Conservation (phyloP, 2,113 vertebrate genomes). For the Pseudorasbora parva region DNA sequence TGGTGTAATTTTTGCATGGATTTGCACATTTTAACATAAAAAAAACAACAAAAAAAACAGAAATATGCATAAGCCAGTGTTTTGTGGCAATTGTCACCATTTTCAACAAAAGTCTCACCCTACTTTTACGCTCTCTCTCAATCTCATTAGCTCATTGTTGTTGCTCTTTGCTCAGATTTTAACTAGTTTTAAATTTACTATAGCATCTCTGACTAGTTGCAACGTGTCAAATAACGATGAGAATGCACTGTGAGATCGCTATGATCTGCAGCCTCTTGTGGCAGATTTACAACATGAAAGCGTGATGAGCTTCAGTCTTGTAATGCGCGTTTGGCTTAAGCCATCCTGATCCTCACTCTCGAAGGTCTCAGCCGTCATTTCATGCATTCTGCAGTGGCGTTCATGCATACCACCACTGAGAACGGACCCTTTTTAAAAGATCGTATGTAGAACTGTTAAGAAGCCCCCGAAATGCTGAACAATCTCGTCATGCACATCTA, state of each 20-base stretch:
- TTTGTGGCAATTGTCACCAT: not conserved
- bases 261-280: not conserved
- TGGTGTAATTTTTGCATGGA: not conserved
- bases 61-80: not conserved
- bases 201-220: not conserved
- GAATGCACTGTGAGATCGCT: not conserved
- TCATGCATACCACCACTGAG: constrained; percentile 53
- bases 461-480: constrained; percentile 5
- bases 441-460: not conserved
- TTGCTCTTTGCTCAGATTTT: not conserved
- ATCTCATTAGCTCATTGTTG: not conserved
- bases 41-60: not conserved
- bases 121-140: not conserved
- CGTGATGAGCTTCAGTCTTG: not conserved
- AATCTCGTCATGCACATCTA: constrained; percentile 30
- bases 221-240: no score
- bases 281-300: constrained; percentile 22
- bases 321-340: not conserved
- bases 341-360: not conserved
- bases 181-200: not conserved
- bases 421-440: constrained; percentile 6
- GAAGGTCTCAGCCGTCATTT: constrained; percentile 2
- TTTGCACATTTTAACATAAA: not conserved
- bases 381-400: constrained; percentile 46
- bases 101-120: not conserved